A percentile compares a stretch with the other conserved stretches of the same genome.
Evolutionary conservation across 2,797 vertebrate genomes (phyloP).

Genomic region (Pseudomugil tenellus): DNA sequence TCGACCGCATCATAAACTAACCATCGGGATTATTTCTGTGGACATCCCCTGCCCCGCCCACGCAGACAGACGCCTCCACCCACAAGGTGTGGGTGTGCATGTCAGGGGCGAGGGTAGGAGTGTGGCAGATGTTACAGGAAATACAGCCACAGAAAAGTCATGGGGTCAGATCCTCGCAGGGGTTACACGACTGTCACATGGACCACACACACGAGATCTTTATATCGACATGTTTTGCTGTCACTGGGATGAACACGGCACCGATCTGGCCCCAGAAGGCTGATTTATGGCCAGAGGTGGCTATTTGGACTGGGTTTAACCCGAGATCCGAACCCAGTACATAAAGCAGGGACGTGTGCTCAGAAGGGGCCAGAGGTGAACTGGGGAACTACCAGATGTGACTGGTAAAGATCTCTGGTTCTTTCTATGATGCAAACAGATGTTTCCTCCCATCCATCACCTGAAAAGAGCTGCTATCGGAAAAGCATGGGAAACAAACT

Average conservation of each 20-base stretch:
- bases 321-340: too few species aligned
- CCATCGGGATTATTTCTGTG: slow-evolving; percentile 54
- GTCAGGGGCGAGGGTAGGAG: slow-evolving; percentile 1
- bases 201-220: slow-evolving; percentile 23
- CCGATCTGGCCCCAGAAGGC: background rate
- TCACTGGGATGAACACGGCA: background rate
- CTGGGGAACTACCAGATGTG: too few species aligned
- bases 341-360: too few species aligned
- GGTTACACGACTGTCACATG: slow-evolving; percentile 23
- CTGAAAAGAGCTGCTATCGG: too few species aligned
- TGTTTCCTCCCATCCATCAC: too few species aligned
- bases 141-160: slow-evolving; percentile 51
- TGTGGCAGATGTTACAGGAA: slow-evolving; percentile 20
- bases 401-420: too few species aligned
- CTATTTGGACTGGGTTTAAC: too few species aligned
- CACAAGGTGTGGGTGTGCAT: slow-evolving; percentile 37
- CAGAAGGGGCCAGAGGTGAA: too few species aligned
- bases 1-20: slow-evolving; percentile 56
- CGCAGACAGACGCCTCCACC: slow-evolving; percentile 54
- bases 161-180: slow-evolving; percentile 39
- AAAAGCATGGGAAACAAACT: too few species aligned
- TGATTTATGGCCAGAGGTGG: too few species aligned
- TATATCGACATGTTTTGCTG: background rate
- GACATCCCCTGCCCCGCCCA: slow-evolving; percentile 56
- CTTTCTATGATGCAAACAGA: too few species aligned